phyloP scores from a whole-genome alignment of 2,797 vertebrate species.

The Kryptopterus vitreolus region DNA sequence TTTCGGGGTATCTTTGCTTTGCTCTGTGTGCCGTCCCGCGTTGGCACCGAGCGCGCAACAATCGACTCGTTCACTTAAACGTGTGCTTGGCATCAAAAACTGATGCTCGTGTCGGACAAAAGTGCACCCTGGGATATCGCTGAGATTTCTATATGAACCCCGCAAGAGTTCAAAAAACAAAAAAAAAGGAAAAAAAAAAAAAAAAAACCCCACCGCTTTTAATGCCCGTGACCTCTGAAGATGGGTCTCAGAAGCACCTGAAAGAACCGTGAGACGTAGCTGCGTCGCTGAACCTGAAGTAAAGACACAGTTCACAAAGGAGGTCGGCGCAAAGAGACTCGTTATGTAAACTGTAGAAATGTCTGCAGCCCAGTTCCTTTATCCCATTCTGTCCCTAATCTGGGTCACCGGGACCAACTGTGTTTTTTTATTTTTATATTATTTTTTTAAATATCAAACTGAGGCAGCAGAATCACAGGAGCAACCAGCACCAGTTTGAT shows the following conservation, averaged over 20 bases:
- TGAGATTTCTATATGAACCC: constrained; percentile 62
- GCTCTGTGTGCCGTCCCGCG: constrained; percentile 20
- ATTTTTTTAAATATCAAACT: no score
- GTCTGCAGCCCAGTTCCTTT: constrained; percentile 53
- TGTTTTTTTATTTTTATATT: no score
- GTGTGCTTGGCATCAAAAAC: constrained; percentile 42
- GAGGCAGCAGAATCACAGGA: constrained; percentile 54
- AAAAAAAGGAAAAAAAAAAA: no score
- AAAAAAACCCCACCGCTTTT: no score
- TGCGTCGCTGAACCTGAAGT: constrained; percentile 55
- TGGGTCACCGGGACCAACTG: constrained; percentile 33
- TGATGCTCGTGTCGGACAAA: constrained; percentile 41
- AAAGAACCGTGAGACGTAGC: constrained; percentile 55
- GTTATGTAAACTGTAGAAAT: constrained; percentile 70
- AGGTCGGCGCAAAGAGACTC: constrained; percentile 56
- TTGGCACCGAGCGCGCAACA: constrained; percentile 11
- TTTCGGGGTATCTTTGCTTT: constrained; percentile 6
- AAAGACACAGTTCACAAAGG: constrained; percentile 51
- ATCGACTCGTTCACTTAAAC: constrained; percentile 21
- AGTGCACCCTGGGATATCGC: constrained; percentile 43
- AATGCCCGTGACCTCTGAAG: constrained; percentile 41
- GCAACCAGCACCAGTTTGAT: constrained; percentile 71
- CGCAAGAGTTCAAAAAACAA: constrained; percentile 52
- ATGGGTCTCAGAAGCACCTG: constrained; percentile 68
- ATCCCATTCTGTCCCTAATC: constrained; percentile 30